Evolutionary conservation across 2,888 invertebrate species (phyloP).

Genomic region (Sinohyriopsis cumingii): DNA sequence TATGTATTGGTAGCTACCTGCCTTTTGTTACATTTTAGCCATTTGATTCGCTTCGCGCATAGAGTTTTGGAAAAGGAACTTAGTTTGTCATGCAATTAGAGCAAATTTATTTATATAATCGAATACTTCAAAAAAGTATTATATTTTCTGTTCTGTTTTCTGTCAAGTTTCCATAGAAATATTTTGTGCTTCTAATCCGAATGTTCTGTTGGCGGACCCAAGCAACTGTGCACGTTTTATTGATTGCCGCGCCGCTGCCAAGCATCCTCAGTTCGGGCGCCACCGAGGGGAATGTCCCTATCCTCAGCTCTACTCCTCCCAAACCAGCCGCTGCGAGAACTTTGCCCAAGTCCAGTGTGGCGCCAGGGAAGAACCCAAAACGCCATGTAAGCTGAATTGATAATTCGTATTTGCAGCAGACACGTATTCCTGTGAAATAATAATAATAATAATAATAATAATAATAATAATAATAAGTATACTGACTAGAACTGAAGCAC

Average conservation of each 20-base stretch:
- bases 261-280: slow-evolving; percentile 33
- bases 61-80: no score
- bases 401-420: not conserved
- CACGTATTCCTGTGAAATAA: not conserved
- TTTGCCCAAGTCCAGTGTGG: slow-evolving; percentile 48
- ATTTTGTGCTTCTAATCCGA: slow-evolving; percentile 43
- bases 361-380: slow-evolving; percentile 42
- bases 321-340: slow-evolving; percentile 37
- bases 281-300: slow-evolving; percentile 46
- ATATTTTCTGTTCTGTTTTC: not conserved
- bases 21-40: no score
- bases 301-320: slow-evolving; percentile 45
- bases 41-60: no score
- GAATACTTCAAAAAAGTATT: no score
- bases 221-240: slow-evolving; percentile 50
- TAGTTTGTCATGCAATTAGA: no score
- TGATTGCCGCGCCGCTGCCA: slow-evolving; percentile 35
- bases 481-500: no score
- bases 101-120: no score
- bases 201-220: slow-evolving; percentile 42
- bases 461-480: not conserved
- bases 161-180: slow-evolving; percentile 46
- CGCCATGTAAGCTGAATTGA: slow-evolving; percentile 46
- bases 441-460: no score
- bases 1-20: no score